Percentiles rank a stretch among this genome's conserved stretches.
Conservation (phyloP, 2,797 vertebrate species). For the Eulemur albifrons region DNA sequence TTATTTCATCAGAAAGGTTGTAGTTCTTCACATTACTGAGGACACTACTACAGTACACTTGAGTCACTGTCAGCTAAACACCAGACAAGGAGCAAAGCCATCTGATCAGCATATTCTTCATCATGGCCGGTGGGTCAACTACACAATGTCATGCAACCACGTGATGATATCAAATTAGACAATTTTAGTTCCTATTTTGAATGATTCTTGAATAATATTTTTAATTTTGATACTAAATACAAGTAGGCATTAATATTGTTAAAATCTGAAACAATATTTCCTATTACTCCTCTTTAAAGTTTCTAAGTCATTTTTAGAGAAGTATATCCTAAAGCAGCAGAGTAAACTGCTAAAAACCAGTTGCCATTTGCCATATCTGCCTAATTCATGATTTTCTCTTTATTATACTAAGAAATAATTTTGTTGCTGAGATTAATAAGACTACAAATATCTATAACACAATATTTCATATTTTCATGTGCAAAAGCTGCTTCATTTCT, state of each 20-base stretch:
- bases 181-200: background rate
- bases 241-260: background rate
- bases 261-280: slow-evolving; percentile 9
- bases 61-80: background rate
- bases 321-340: background rate
- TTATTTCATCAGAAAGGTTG: background rate
- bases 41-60: background rate
- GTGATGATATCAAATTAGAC: background rate
- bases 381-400: background rate
- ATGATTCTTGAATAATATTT: background rate
- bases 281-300: background rate
- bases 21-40: background rate
- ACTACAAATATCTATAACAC: background rate
- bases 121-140: background rate
- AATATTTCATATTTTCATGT: background rate
- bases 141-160: background rate
- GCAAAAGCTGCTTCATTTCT: background rate
- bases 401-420: background rate
- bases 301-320: background rate
- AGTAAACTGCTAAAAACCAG: background rate
- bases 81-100: background rate
- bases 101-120: background rate
- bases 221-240: background rate
- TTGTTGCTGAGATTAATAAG: background rate
- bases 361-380: background rate